A percentile compares a stretch with the other conserved stretches of the same genome.
phyloP scores from a whole-genome alignment of 2,797 vertebrate species.

The Erethizon dorsatum region DNA sequence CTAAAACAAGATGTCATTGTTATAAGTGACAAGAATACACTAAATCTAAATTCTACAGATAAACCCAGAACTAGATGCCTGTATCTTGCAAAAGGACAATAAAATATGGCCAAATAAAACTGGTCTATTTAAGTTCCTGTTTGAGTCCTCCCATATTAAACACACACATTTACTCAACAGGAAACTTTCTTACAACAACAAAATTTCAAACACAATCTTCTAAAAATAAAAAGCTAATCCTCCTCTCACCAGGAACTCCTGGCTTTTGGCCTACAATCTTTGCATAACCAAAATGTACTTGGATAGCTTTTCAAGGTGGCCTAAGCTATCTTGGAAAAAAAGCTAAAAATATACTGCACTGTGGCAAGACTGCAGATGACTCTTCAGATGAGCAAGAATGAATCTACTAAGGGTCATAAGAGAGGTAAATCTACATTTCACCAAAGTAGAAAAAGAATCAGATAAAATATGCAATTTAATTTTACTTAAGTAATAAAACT shows the following conservation, averaged over 20 bases:
- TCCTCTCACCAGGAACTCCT: slow-evolving; percentile 74
- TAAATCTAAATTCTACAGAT: slow-evolving; percentile 58
- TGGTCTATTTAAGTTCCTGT: slow-evolving; percentile 56
- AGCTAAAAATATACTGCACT: slow-evolving; percentile 76
- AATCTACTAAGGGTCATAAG: slow-evolving; percentile 21
- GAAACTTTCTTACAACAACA: slow-evolving; percentile 61
- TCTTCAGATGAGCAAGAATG: slow-evolving; percentile 64
- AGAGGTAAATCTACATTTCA: slow-evolving; percentile 34
- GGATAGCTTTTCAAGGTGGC: slow-evolving; percentile 75
- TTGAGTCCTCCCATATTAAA: slow-evolving; percentile 31
- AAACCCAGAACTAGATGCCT: slow-evolving; percentile 36
- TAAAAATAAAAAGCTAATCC: slow-evolving; percentile 50
- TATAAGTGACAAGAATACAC: slow-evolving; percentile 4
- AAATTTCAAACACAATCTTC: slow-evolving; percentile 63
- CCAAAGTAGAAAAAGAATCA: slow-evolving; percentile 34
- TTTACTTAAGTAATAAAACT: slow-evolving; percentile 67
- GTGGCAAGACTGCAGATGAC: slow-evolving; percentile 37
- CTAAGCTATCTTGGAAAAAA: slow-evolving; percentile 67
- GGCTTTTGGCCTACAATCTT: slow-evolving; percentile 73
- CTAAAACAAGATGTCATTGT: slow-evolving; percentile 39
- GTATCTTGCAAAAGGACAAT: slow-evolving; percentile 5
- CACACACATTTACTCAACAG: slow-evolving; percentile 40
- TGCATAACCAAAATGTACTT: slow-evolving; percentile 78
- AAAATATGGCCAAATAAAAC: slow-evolving; percentile 63
- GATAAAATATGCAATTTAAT: slow-evolving; percentile 36